Conservation (phyloP, 2,113 vertebrate genomes). For the Anolis sagrei region DNA sequence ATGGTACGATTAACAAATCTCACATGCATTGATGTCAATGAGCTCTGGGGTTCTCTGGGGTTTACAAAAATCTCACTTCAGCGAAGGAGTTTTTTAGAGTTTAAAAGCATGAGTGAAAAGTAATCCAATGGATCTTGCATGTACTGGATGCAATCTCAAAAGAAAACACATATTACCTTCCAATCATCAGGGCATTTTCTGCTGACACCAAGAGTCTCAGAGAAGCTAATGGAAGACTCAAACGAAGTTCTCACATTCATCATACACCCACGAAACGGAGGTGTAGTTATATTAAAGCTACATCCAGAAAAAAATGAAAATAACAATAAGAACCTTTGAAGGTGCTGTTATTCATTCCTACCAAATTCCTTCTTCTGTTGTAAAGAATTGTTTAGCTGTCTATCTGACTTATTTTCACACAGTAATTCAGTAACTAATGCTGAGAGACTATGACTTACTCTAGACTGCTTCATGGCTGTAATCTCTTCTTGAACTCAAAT, state of each 20-base stretch:
- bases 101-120: background rate
- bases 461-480: background rate
- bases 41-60: too few species aligned
- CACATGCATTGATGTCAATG: background rate
- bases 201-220: constrained; percentile 84
- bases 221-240: constrained; percentile 53
- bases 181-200: constrained; percentile 84
- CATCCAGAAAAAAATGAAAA: constrained; percentile 42
- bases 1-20: background rate
- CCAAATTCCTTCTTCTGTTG: background rate
- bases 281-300: constrained; percentile 86
- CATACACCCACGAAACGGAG: constrained; percentile 88
- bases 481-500: background rate
- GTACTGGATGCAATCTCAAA: background rate
- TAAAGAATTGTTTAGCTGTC: too few species aligned
- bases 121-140: background rate
- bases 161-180: constrained; percentile 77
- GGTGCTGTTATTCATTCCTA: background rate
- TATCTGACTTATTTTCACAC: background rate
- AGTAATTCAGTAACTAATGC: background rate
- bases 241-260: constrained; percentile 73
- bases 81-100: background rate
- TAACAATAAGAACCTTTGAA: background rate
- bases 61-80: background rate
- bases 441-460: background rate